phyloP scores from a whole-genome alignment of 1,140 invertebrate genomes.

The Homalodisca vitripennis region DNA sequence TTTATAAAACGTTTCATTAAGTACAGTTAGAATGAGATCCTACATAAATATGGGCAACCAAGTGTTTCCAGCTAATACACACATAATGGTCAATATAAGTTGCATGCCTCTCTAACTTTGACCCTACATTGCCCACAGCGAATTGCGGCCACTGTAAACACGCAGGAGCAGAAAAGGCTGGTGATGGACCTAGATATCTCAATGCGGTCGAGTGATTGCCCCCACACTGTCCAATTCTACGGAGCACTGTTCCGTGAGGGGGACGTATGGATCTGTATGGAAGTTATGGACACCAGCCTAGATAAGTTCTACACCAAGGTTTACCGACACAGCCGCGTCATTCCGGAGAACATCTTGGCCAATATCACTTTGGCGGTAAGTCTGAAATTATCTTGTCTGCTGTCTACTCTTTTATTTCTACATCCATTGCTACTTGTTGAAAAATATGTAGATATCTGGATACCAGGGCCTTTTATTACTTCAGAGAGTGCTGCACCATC shows the following conservation, averaged over 20 bases:
- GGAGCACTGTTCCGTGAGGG: slow-evolving; percentile 94
- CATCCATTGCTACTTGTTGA: no score
- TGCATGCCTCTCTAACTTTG: no score
- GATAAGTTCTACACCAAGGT: slow-evolving; percentile 94
- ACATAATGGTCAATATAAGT: no score
- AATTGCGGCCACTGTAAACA: slow-evolving; percentile 90
- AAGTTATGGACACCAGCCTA: slow-evolving; percentile 97
- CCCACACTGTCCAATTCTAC: slow-evolving; percentile 96
- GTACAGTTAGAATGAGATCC: no score
- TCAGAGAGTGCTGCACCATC: no score
- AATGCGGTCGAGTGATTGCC: slow-evolving; percentile 92
- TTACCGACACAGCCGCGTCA: slow-evolving; percentile 70
- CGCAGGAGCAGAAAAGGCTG: slow-evolving; percentile 89
- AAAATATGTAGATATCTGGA: no score
- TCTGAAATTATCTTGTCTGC: no score
- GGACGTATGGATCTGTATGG: slow-evolving; percentile 99
- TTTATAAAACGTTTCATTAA: no score
- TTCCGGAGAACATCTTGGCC: slow-evolving; percentile 94
- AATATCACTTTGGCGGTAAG: slow-evolving; percentile 90
- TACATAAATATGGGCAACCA: no score
- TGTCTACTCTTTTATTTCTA: no score
- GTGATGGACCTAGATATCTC: slow-evolving; percentile 96
- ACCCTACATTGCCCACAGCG: slow-evolving; percentile 61
- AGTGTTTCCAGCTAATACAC: no score
- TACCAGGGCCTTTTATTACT: no score